Conservation (phyloP, 2,113 vertebrate species). For the Pseudorasbora parva region DNA sequence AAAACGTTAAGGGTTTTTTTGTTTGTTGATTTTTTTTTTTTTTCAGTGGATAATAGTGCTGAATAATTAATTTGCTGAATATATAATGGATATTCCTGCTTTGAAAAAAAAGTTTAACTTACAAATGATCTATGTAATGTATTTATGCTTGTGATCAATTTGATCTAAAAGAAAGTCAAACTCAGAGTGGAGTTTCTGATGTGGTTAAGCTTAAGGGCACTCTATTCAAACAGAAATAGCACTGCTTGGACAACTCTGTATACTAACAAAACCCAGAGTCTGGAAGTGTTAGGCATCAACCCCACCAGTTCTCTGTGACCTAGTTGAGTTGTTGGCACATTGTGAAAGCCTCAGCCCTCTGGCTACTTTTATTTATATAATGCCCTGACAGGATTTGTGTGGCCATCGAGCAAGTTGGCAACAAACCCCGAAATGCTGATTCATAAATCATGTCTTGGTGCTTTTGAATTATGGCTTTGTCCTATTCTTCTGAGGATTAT, state of each 20-base stretch:
- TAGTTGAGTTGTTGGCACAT: slow-evolving; percentile 69
- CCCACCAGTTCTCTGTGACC: slow-evolving; percentile 67
- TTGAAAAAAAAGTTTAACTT: neutral
- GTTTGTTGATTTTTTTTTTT: neutral
- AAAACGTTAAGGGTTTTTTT: neutral
- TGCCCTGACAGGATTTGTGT: slow-evolving; percentile 60
- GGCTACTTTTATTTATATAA: slow-evolving; percentile 65
- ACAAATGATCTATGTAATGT: neutral
- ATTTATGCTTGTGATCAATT: neutral
- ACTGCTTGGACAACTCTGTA: slow-evolving; percentile 49
- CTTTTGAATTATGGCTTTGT: slow-evolving; percentile 43
- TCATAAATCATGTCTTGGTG: slow-evolving; percentile 62
- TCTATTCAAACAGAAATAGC: slow-evolving; percentile 46
- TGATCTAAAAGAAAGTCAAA: neutral
- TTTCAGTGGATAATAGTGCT: neutral
- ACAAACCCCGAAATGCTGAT: slow-evolving; percentile 50
- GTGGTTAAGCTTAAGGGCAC: neutral
- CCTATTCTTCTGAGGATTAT: slow-evolving; percentile 19
- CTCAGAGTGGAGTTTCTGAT: neutral
- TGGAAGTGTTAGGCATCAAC: slow-evolving; percentile 44
- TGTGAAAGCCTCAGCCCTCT: slow-evolving; percentile 62
- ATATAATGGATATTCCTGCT: neutral
- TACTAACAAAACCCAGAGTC: slow-evolving; percentile 46
- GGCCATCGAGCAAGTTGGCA: slow-evolving; percentile 59
- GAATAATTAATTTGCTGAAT: neutral